Evolutionary conservation across 2,113 vertebrate genomes (phyloP), one percentile per base, ranked within the genome.

Genomic region (Protomyctophum bolini): DNA sequence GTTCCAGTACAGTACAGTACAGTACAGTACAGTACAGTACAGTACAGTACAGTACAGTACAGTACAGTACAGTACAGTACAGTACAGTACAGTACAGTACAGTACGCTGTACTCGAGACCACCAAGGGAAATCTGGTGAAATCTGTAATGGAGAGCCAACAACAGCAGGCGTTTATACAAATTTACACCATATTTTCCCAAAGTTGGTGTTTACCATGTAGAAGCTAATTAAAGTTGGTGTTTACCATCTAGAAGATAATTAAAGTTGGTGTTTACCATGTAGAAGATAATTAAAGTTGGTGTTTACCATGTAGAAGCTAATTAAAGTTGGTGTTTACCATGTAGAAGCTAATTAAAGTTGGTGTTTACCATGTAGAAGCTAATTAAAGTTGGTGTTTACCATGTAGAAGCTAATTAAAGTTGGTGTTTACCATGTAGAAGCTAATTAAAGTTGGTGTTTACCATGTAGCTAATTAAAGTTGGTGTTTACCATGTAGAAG

Each of bases 271-370:
- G 92, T 95, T 96, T 95, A 93, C 93, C 92, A 93, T 91, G 72
- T 76, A 88, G 91, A 90, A 90, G 93, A 87, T 91, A 92, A 92
- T 93, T 95, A 41, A 41, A 41, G 33, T 66, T 90, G 92, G 76
- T 93, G 92, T 95, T 96, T 95, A 93, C 93, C 92, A 93, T 91
- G 72, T 76, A 88, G 91, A 90, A 90, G 93, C 87, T 91, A 92
- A 92, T 93, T 95, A 41, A 41, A 41, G 33, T 66, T 90, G 92
- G 76, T 93, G 92, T 95, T 96, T 95, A 93, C 93, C 92, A 93
- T 91, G 72, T 76, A 88, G 91, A 90, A 90, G 93, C 87, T 91
- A 92, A 92, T 93, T 95, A 41, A 41, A 41, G 33, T 66, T 90
- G 92, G 76, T 93, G 92, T 95, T 96, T 95, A 93, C 93, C 92